Evolutionary conservation across 2,797 vertebrate genomes (phyloP).

Genomic region (Diplodus sargus): DNA sequence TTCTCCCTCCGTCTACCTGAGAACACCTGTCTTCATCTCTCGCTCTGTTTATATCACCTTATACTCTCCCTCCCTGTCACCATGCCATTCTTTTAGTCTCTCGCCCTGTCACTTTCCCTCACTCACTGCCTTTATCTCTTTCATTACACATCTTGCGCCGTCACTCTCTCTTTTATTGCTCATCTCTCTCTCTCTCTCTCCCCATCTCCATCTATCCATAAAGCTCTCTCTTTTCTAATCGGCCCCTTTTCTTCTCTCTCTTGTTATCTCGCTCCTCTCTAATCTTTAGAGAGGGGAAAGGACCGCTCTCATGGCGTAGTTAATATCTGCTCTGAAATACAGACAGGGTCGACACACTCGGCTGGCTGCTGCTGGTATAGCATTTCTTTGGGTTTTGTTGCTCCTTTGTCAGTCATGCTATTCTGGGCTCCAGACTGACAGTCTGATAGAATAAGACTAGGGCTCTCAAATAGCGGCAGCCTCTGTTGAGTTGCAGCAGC

Average conservation of each 20-base stretch:
- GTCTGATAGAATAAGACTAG: constrained; percentile 30
- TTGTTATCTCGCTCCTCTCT: constrained; percentile 46
- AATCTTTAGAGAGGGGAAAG: constrained; percentile 32
- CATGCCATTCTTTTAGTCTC: neutral
- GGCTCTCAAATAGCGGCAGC: constrained; percentile 39
- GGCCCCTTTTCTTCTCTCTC: constrained; percentile 21
- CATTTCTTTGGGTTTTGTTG: constrained; percentile 47
- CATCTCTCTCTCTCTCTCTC: constrained; percentile 5
- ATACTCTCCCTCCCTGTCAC: neutral
- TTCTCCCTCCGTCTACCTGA: neutral
- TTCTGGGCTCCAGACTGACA: constrained; percentile 64
- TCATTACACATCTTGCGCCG: constrained; percentile 43
- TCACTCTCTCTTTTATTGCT: constrained; percentile 32
- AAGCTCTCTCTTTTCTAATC: constrained; percentile 35
- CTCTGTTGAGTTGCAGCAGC: constrained; percentile 19
- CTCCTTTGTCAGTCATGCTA: constrained; percentile 69
- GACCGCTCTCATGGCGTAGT: constrained; percentile 37
- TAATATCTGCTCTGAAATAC: constrained; percentile 37
- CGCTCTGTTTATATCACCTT: neutral
- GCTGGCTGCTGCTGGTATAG: constrained; percentile 26
- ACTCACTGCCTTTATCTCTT: constrained; percentile 25
- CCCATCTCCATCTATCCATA: constrained; percentile 3
- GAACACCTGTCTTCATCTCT: constrained; percentile 6
- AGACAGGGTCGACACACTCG: constrained; percentile 29
- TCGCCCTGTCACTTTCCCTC: constrained; percentile 27